Evolutionary conservation across 2,113 vertebrate species (phyloP).

Genomic region (Protomyctophum bolini): DNA sequence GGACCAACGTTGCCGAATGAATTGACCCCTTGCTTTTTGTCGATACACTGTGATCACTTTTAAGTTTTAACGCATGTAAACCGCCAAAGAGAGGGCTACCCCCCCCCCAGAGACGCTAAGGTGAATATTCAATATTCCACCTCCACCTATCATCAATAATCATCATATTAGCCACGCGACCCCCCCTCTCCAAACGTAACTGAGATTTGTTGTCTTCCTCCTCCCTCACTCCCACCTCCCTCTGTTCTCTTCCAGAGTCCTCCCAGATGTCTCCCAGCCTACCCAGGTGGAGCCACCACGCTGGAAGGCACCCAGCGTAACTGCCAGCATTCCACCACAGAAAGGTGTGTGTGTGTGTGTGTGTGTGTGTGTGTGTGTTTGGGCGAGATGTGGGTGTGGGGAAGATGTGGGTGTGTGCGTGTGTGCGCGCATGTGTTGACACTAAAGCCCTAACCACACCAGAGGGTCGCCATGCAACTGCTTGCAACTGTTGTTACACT

Average conservation of each 20-base stretch:
- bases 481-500: no score
- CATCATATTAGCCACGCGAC: conserved; percentile 51
- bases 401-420: no score
- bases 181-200: conserved; percentile 62
- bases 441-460: no score
- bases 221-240: conserved; percentile 71
- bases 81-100: conserved; percentile 53
- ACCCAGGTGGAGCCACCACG: conserved; percentile 57
- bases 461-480: no score
- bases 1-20: conserved; percentile 1
- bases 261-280: conserved; percentile 57
- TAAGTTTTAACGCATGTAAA: conserved; percentile 50
- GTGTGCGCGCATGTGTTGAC: no score
- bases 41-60: conserved; percentile 33
- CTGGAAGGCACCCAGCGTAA: conserved; percentile 38
- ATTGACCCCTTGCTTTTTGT: conserved; percentile 24
- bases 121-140: conserved; percentile 71
- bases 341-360: conserved; percentile 53
- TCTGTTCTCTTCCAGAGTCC: conserved; percentile 74
- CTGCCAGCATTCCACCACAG: conserved; percentile 25
- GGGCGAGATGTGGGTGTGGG: no score
- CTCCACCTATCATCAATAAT: conserved; percentile 57
- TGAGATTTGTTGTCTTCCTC: conserved; percentile 71
- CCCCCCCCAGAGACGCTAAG: conserved; percentile 50
- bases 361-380: background rate